Base-by-base conservation (phyloP, 2,888 invertebrate species). In the Alloplasta piceator region DNA sequence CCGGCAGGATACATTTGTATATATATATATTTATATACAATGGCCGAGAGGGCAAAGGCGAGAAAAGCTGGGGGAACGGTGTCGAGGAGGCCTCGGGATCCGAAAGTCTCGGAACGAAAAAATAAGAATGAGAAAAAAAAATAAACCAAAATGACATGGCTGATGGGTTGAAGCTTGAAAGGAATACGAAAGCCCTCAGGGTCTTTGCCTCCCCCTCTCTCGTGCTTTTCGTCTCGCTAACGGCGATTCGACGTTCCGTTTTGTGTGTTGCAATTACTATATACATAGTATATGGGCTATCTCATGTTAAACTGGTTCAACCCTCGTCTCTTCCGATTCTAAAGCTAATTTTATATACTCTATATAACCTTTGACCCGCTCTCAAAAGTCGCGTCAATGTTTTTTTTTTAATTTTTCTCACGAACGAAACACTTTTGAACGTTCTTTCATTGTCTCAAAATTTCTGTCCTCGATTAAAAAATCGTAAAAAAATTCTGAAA, bases 191-290 rank as follows among this genome's bases (percentile, higher is more conserved):
- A 72, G 55, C 55, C 73, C 72, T 67, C 50, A 36, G 60, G 60
- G 63, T 55, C 50, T 66, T 52, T 48, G 26, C 60, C 74, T 52
- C 50, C 14, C 14, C 26, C 61, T 72, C 50, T 60, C 50, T 48
- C 50, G 48, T 14, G n/a, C 50, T 52, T 50, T 71, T 50, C 58
- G 60, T 64, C 63, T 70, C 77, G 41, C 77, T 77, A 77, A 77
- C 77, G 77, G 77, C 64, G 70, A n/a, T 77, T 77, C 63, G 70
- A 64, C 70, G 77, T 64, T 77, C 58, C 61, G 63, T 68, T 55
- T 60, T 46, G 16, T 26, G 9, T 56, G 36, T 56, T 7, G 26
- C 14, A 52, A 56, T 26, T 26, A 26, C n/a, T 56, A 56, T 52
- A 52, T 52, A 14, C 14, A 16, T 52, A 50, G 6, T 55, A 55